Conservation (phyloP, 64 coral and sea anemone species). For the Hydrozoanthus tunicans region DNA sequence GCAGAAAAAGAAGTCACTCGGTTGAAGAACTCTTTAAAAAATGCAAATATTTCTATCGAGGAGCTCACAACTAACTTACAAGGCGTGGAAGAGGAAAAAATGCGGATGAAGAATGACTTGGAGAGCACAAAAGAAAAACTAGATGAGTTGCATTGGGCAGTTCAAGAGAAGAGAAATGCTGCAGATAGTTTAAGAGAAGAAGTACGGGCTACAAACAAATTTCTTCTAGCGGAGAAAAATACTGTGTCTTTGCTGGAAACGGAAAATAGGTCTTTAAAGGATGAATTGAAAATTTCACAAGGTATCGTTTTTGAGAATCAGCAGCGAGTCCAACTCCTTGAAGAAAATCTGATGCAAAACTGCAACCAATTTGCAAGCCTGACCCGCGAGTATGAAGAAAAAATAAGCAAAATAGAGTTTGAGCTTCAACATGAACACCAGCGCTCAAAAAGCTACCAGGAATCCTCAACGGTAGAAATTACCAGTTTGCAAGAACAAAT, state of each 20-base stretch:
- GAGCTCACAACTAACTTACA: slow-evolving; percentile 46
- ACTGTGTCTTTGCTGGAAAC: slow-evolving; percentile 13
- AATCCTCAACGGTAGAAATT: slow-evolving; percentile 49
- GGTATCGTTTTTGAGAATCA: slow-evolving; percentile 2
- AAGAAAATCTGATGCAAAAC: slow-evolving; percentile 24
- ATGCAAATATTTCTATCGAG: slow-evolving; percentile 72
- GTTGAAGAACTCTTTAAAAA: slow-evolving; percentile 74
- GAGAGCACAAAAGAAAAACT: slow-evolving; percentile 30
- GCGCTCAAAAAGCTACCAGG: slow-evolving; percentile 3
- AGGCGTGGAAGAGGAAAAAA: slow-evolving; percentile 73
- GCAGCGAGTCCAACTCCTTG: slow-evolving; percentile 21
- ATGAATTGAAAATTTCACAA: slow-evolving; percentile 32
- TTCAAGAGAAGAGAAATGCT: slow-evolving; percentile 7
- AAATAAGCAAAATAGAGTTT: slow-evolving; percentile 33
- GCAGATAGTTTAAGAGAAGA: background rate
- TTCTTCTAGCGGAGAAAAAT: slow-evolving; percentile 9
- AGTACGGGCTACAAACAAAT: background rate
- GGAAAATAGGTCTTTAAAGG: slow-evolving; percentile 30
- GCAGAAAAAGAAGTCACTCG: slow-evolving; percentile 88
- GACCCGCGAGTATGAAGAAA: slow-evolving; percentile 51
- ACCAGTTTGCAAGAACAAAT: slow-evolving; percentile 61
- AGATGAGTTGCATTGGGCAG: background rate
- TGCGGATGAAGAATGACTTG: slow-evolving; percentile 44
- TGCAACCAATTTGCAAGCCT: slow-evolving; percentile 1
- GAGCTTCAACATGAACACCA: slow-evolving; percentile 29